Evolutionary conservation across 2,888 invertebrate genomes (phyloP), one percentile per base, ranked within the genome.

Genomic region (Ceraclea dissimilis): DNA sequence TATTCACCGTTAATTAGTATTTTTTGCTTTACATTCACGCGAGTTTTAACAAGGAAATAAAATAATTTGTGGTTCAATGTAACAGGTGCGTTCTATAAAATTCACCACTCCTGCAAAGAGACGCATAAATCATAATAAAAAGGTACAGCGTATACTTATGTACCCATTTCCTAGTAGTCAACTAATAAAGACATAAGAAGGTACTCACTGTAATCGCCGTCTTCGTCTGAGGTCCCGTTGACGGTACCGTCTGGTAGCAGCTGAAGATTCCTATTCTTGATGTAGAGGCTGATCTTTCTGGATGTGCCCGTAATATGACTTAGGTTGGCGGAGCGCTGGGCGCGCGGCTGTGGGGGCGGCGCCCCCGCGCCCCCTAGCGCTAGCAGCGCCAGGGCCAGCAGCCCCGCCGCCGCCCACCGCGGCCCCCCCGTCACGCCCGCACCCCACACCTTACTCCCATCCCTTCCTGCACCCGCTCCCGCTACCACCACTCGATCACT

Each of bases 161-260:
- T n/a, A n/a, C n/a, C n/a, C n/a, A n/a, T n/a, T n/a, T n/a, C n/a
- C n/a, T n/a, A n/a, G n/a, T n/a, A n/a, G n/a, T n/a, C n/a, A n/a
- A n/a, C n/a, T n/a, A n/a, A n/a, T n/a, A n/a, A n/a, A n/a, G n/a
- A n/a, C n/a, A n/a, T n/a, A n/a, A n/a, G n/a, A n/a, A 26, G 26
- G 26, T 64, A 90, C 90, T 90, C 71, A 90, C 90, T 88, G 82
- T 87, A 88, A 77, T 85, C 85, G 77, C 88, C 88, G 71, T 80
- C 81, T 76, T 84, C 85, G 72, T 89, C 85, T 69, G 80, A 81
- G 70, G 89, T 89, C 66, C 90, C 90, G 78, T 88, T 89, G 74
- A 91, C 88, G 66, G 85, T 85, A 72, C 90, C 90, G 77, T 90
- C 89, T 65, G 88, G 87, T 75, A 88, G 76, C 67, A 91, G 79